Conservation (phyloP, 2,888 invertebrate genomes). For the Callosobruchus maculatus region DNA sequence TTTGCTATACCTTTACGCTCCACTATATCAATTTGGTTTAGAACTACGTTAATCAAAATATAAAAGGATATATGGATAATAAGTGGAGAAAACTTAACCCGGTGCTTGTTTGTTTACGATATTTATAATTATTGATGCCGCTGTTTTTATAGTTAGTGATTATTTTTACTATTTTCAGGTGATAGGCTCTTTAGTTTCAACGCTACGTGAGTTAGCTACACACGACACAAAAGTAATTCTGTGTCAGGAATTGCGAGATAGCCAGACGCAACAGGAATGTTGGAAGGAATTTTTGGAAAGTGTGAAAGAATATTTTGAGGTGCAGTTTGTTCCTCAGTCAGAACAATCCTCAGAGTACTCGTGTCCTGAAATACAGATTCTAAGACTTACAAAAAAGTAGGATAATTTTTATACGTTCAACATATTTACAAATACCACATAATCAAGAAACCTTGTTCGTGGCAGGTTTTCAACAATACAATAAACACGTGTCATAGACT, state of each 20-base stretch:
- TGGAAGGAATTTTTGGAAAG: constrained; percentile 49
- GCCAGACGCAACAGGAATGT: constrained; percentile 54
- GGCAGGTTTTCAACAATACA: no score
- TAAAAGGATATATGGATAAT: no score
- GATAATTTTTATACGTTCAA: neutral
- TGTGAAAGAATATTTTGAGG: constrained; percentile 40
- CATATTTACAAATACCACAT: no score
- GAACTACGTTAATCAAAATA: no score
- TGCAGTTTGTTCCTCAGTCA: constrained; percentile 53
- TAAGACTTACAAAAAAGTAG: constrained; percentile 17
- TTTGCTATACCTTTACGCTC: no score
- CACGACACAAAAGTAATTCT: constrained; percentile 58
- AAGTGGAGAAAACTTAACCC: no score
- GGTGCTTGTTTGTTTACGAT: no score
- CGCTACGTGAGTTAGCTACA: constrained; percentile 52
- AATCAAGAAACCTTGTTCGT: no score
- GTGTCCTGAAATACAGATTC: constrained; percentile 58
- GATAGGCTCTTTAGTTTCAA: constrained; percentile 57
- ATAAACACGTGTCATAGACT: no score
- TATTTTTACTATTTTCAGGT: constrained; percentile 49
- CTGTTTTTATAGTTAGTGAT: constrained; percentile 6
- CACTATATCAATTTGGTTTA: no score
- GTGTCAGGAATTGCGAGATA: constrained; percentile 66
- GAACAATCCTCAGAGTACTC: constrained; percentile 61
- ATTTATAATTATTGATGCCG: no score